These are phyloP conservation scores for Hippasteria phrygiana DNA, from an alignment of 53 echinoderm and acorn worm species.

Conservation along the genomic window DNA sequence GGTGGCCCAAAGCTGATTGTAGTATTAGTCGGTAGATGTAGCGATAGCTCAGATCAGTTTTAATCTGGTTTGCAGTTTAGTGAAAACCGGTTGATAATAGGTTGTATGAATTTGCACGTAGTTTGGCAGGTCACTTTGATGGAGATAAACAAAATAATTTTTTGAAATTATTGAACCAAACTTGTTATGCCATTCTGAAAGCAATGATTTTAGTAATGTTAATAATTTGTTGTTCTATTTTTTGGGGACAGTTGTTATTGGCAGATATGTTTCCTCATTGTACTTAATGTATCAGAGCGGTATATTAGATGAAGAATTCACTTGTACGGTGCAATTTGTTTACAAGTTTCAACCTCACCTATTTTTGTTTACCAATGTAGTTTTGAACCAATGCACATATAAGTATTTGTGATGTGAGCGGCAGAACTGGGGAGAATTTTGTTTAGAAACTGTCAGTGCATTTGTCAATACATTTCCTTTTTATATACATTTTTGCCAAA, in stretches of 20 bases:
- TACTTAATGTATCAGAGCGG: constrained; percentile 17
- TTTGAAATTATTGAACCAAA: constrained; percentile 48
- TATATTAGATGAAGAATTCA: neutral
- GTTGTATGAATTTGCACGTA: neutral
- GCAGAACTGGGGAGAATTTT: neutral
- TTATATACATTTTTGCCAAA: constrained; percentile 51
- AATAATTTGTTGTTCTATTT: neutral
- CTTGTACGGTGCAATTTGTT: constrained; percentile 46
- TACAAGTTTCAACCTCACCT: neutral
- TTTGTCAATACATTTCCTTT: constrained; percentile 8
- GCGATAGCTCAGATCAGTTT: constrained; percentile 12
- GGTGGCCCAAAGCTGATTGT: neutral
- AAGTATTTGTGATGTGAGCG: neutral
- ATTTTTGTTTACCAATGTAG: neutral
- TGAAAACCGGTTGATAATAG: neutral
- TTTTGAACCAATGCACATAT: neutral
- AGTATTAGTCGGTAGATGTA: constrained; percentile 20
- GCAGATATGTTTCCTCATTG: constrained; percentile 1
- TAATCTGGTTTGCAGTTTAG: neutral
- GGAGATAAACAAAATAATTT: neutral
- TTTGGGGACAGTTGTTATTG: constrained; percentile 12
- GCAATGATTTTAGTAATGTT: constrained; percentile 58
- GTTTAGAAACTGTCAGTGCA: neutral
- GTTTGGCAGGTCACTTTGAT: neutral
- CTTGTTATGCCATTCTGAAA: constrained; percentile 59